These are phyloP conservation scores for fruit fly (Drosophila melanogaster) DNA, from an alignment of 1,140 invertebrate genomes.

Conservation along the genomic window DNA sequence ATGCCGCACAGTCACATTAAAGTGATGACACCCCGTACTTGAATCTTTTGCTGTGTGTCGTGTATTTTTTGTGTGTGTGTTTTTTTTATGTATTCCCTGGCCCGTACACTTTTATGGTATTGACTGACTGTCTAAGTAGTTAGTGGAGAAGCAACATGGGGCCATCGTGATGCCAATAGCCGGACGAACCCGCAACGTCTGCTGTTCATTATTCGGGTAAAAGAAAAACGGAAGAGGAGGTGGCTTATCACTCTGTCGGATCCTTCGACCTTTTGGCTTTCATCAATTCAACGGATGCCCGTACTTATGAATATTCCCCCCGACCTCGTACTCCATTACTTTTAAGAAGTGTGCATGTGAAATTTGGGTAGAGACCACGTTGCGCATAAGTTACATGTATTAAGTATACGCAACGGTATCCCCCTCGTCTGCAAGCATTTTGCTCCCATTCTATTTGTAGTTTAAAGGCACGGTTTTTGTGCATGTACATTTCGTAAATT, in stretches of 20 bases:
- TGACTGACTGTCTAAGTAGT: slow-evolving; percentile 71
- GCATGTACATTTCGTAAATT: slow-evolving; percentile 69
- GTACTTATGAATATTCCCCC: slow-evolving; percentile 38
- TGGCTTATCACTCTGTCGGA: slow-evolving; percentile 18
- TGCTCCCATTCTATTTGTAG: slow-evolving; percentile 1
- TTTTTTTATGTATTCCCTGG: slow-evolving; percentile 4
- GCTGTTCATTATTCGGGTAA: slow-evolving; percentile 38
- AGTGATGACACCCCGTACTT: slow-evolving; percentile 22
- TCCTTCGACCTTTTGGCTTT: slow-evolving; percentile 19
- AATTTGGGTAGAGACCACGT: slow-evolving; percentile 10
- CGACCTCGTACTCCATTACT: slow-evolving; percentile 4
- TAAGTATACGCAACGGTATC: slow-evolving; percentile 40
- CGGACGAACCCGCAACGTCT: slow-evolving; percentile 38
- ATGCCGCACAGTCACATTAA: slow-evolving; percentile 34
- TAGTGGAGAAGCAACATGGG: slow-evolving; percentile 16
- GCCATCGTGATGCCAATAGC: slow-evolving; percentile 30
- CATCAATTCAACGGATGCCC: too few relatives aligned
- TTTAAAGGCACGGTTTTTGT: slow-evolving; percentile 41
- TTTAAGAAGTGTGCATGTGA: slow-evolving; percentile 24
- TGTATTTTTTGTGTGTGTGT: slow-evolving; percentile 15
- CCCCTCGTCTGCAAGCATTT: slow-evolving; percentile 4
- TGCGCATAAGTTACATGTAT: slow-evolving; percentile 53
- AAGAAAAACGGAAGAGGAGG: slow-evolving; percentile 9
- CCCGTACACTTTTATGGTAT: slow-evolving; percentile 47
- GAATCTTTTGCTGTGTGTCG: slow-evolving; percentile 39